Evolutionary conservation across 2,113 vertebrate species (phyloP).

Genomic region (Balaeniceps rex): DNA sequence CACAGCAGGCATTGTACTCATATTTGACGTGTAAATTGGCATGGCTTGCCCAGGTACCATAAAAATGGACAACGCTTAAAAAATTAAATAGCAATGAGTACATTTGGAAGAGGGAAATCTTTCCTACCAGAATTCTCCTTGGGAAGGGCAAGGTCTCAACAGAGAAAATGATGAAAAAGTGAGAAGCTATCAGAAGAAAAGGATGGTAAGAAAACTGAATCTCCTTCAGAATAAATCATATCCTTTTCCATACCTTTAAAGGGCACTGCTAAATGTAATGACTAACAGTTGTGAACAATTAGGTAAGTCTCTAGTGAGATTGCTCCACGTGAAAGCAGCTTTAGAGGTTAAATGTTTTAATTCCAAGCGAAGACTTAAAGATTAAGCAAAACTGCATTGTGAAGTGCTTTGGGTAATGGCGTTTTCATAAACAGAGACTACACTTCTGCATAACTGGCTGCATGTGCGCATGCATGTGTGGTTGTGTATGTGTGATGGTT

Average conservation of each 20-base stretch:
- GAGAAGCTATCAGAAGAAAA: neutral
- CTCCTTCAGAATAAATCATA: neutral
- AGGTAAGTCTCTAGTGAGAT: constrained; percentile 26
- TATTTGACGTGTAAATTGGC: neutral
- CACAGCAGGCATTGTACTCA: neutral
- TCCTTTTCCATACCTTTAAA: neutral
- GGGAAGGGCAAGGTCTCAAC: neutral
- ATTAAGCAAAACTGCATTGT: neutral
- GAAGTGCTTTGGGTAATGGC: constrained; percentile 9
- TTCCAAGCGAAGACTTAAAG: constrained; percentile 11
- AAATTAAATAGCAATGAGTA: neutral
- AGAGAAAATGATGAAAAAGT: neutral
- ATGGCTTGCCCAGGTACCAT: neutral
- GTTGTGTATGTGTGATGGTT: neutral
- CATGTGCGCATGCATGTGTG: neutral
- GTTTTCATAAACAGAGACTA: neutral
- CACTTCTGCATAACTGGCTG: neutral
- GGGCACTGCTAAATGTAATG: neutral
- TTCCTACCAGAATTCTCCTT: neutral
- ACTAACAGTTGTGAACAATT: neutral
- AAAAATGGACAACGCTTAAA: neutral
- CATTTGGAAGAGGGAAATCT: neutral
- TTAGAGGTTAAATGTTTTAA: constrained; percentile 2
- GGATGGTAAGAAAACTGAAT: neutral
- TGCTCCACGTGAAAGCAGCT: neutral